phyloP scores from a whole-genome alignment of 2,113 vertebrate genomes.

The Pleuronectes platessa region DNA sequence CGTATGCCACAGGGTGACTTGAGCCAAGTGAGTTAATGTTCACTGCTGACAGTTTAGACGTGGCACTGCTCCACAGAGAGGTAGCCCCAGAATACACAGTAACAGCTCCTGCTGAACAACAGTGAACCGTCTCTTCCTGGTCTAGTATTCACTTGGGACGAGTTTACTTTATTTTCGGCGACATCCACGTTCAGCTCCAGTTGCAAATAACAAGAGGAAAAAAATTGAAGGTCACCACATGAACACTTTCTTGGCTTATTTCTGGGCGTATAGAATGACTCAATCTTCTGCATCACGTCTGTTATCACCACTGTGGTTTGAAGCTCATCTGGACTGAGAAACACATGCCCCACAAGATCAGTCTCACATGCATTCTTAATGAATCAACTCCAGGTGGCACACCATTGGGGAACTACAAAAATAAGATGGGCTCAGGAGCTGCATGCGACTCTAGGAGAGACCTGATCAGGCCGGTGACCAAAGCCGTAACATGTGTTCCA shows the following conservation, averaged over 20 bases:
- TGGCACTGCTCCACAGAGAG: neutral
- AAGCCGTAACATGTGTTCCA: neutral
- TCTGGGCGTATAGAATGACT: conserved; percentile 4
- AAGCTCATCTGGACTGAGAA: conserved; percentile 34
- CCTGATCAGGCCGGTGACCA: neutral
- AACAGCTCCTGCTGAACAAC: neutral
- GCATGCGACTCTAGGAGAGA: neutral
- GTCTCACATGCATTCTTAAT: conserved; percentile 43
- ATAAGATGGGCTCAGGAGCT: neutral
- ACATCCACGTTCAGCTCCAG: neutral
- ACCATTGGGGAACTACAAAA: conserved; percentile 7
- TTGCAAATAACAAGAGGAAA: conserved; percentile 1
- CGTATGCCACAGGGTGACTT: neutral
- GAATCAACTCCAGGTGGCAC: conserved; percentile 17
- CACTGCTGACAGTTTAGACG: neutral
- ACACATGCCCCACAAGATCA: conserved; percentile 35
- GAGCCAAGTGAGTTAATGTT: neutral
- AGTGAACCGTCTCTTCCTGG: neutral
- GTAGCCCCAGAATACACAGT: neutral
- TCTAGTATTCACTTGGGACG: conserved; percentile 16
- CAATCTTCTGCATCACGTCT: conserved; percentile 46
- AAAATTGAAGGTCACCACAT: conserved; percentile 28
- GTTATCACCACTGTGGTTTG: conserved; percentile 23
- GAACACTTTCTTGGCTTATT: conserved; percentile 6
- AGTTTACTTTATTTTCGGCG: conserved; percentile 15